Percentiles rank a stretch among this genome's conserved stretches.
Conservation (phyloP, 64 coral and sea anemone species). For the Pocillopora damicornis region DNA sequence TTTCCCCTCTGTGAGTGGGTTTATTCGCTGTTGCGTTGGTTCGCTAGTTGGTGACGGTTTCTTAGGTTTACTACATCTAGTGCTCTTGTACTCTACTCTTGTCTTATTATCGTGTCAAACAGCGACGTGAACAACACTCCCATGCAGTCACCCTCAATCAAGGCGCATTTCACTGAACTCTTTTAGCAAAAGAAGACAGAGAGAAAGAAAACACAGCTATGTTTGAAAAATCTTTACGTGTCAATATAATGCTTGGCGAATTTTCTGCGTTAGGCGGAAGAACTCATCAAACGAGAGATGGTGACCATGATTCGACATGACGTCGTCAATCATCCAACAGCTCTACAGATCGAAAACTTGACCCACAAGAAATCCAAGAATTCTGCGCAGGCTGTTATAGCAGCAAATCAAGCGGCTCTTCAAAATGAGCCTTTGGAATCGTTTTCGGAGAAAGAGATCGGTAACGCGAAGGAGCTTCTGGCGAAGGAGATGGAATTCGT, state of each 20-base stretch:
- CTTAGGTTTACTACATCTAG: too few species aligned
- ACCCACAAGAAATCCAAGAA: constrained; percentile 92
- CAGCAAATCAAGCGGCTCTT: constrained; percentile 68
- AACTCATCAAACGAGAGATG: constrained; percentile 97
- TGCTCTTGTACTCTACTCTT: too few species aligned
- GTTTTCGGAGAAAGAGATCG: constrained; percentile 84
- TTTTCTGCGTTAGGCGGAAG: constrained; percentile 73
- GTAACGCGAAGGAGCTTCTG: constrained; percentile 69
- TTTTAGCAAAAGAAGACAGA: too few species aligned
- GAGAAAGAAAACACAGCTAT: too few species aligned
- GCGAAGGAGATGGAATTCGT: constrained; percentile 86
- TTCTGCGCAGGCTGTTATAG: constrained; percentile 70
- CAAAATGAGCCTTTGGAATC: constrained; percentile 63
- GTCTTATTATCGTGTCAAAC: too few species aligned
- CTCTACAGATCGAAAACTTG: constrained; percentile 70
- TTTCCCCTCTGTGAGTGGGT: too few species aligned
- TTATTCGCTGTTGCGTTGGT: neutral
- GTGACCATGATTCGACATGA: constrained; percentile 90
- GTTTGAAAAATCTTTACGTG: too few species aligned
- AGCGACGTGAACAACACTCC: too few species aligned
- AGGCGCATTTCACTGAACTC: too few species aligned
- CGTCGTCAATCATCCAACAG: constrained; percentile 82
- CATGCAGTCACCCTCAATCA: too few species aligned
- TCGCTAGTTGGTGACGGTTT: neutral
- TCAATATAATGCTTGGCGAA: too few species aligned